Conservation (phyloP, 2,113 vertebrate genomes). For the Colinus virginianus region DNA sequence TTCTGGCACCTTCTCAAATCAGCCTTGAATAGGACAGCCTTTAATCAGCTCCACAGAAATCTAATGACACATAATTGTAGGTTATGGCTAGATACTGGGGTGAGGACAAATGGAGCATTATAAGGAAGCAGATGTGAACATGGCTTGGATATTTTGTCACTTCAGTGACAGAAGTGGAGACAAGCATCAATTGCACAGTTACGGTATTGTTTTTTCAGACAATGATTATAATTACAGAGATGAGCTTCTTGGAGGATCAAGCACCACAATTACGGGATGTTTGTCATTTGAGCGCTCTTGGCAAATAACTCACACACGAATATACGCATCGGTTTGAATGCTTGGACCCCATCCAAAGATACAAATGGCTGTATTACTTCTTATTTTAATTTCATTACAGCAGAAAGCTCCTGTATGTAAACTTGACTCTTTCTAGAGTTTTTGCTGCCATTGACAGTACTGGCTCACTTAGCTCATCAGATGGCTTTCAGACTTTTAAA, state of each 20-base stretch:
- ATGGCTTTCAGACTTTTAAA: not conserved
- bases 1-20: not conserved
- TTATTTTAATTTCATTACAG: not conserved
- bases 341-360: not conserved
- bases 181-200: not conserved
- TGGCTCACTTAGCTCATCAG: not conserved
- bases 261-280: not conserved
- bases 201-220: not conserved
- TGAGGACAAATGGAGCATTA: not conserved
- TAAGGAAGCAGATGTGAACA: not conserved
- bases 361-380: not conserved
- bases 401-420: not conserved
- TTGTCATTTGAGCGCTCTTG: not conserved
- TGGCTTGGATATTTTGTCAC: slow-evolving; percentile 24
- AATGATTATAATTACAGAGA: slow-evolving; percentile 38
- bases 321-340: not conserved
- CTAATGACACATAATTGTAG: not conserved
- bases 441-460: not conserved
- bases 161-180: not conserved
- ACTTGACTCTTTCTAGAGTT: not conserved
- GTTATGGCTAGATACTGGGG: not conserved
- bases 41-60: not conserved
- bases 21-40: not conserved
- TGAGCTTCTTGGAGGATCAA: not conserved
- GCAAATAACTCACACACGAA: not conserved